Percentiles rank a stretch among this genome's conserved stretches.
These are phyloP conservation scores for Ambastaia sidthimunki DNA, from an alignment of 2,797 vertebrate genomes.

Conservation along the genomic window DNA sequence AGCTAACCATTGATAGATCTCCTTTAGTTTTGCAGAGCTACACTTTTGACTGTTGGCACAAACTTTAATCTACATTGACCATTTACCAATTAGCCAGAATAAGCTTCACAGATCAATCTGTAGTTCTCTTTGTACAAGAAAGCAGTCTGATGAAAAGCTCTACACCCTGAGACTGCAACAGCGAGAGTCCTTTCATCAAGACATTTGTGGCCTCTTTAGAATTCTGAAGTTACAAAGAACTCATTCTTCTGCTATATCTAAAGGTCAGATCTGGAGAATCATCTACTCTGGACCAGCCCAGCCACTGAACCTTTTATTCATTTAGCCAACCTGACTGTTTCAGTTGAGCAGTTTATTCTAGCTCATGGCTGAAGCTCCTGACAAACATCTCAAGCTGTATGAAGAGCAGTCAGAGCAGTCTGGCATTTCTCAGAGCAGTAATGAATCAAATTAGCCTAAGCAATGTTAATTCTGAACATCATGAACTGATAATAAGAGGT, in stretches of 20 bases:
- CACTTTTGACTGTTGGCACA: too few relatives aligned
- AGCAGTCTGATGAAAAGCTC: too few relatives aligned
- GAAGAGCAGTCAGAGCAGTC: constrained; percentile 70
- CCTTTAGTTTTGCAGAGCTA: too few relatives aligned
- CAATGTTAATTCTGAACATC: constrained; percentile 80
- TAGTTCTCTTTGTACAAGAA: too few relatives aligned
- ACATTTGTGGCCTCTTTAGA: not conserved
- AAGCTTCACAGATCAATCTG: too few relatives aligned
- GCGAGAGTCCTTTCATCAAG: not conserved
- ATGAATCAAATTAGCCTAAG: constrained; percentile 76
- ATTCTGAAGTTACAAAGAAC: not conserved
- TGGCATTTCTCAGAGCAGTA: constrained; percentile 70
- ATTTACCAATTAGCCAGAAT: too few relatives aligned
- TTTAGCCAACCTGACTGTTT: constrained; percentile 69
- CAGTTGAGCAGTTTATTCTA: constrained; percentile 56
- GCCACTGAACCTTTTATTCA: constrained; percentile 28
- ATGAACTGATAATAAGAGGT: constrained; percentile 76
- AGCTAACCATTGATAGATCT: too few relatives aligned
- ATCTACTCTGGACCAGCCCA: not conserved
- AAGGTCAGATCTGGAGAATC: constrained; percentile 22
- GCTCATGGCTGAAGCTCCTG: constrained; percentile 49
- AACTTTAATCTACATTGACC: too few relatives aligned
- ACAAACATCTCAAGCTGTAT: constrained; percentile 73
- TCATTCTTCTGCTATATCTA: constrained; percentile 45
- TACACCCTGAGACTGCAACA: too few relatives aligned